phyloP scores from a whole-genome alignment of 1,140 invertebrate species.

The Bombus turneri region DNA sequence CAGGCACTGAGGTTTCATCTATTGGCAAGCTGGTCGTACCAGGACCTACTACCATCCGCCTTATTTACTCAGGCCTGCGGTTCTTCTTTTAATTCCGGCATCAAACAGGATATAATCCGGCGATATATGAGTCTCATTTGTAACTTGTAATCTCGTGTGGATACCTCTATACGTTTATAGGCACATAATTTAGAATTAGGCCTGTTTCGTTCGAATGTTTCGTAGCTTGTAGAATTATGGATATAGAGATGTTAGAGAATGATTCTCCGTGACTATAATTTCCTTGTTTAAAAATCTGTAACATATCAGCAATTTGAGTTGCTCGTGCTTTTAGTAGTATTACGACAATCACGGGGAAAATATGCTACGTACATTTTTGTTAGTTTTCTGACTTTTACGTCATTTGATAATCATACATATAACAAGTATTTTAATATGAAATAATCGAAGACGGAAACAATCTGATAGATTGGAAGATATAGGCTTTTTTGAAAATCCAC shows the following conservation, averaged over 20 bases:
- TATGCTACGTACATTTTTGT: too few relatives aligned
- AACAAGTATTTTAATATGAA: too few relatives aligned
- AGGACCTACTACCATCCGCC: constrained; percentile 40
- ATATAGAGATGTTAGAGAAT: background rate
- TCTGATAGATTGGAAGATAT: too few relatives aligned
- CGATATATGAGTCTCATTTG: constrained; percentile 76
- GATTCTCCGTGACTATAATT: background rate
- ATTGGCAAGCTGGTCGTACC: constrained; percentile 8
- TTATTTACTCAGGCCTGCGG: constrained; percentile 62
- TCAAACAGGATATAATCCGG: constrained; percentile 68
- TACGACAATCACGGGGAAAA: background rate
- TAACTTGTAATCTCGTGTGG: constrained; percentile 72
- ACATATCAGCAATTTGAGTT: too few relatives aligned
- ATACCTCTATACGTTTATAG: constrained; percentile 50
- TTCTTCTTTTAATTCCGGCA: constrained; percentile 61
- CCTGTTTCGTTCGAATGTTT: constrained; percentile 10
- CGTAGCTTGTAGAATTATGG: too few relatives aligned
- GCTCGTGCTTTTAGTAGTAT: background rate
- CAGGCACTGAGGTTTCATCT: constrained; percentile 16
- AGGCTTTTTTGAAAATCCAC: background rate
- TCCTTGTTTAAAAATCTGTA: background rate
- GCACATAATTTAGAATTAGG: constrained; percentile 72
- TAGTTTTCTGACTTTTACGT: too few relatives aligned
- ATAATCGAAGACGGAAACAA: too few relatives aligned
- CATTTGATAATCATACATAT: too few relatives aligned